These are phyloP conservation scores for Chironomus tepperi DNA, from an alignment of 1,140 invertebrate species.

Conservation along the genomic window DNA sequence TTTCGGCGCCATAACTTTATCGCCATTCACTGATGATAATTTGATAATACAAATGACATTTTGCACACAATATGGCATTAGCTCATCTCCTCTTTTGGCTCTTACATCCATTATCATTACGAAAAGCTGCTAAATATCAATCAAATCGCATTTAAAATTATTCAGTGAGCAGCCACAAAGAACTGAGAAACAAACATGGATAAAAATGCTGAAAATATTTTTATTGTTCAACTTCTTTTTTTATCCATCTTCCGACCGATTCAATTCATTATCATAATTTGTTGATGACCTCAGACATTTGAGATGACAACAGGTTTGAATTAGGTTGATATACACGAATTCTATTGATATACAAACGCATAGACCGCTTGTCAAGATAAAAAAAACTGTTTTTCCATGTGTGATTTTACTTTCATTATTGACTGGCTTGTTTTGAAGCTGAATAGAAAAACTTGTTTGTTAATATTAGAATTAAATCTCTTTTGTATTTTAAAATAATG, in stretches of 20 bases:
- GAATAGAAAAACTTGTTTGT: not conserved
- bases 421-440: not conserved
- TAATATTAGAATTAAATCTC: not conserved
- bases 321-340: not conserved
- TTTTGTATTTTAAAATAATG: not conserved
- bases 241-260: not conserved
- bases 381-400: not conserved
- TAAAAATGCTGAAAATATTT: not conserved
- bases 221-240: not conserved
- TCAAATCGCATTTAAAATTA: too few species aligned
- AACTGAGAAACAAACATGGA: not conserved
- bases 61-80: too few species aligned
- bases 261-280: constrained; percentile 15
- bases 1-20: too few species aligned
- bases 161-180: not conserved
- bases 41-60: too few species aligned
- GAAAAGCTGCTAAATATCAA: too few species aligned
- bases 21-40: too few species aligned
- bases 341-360: not conserved
- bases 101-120: too few species aligned
- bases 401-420: not conserved
- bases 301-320: not conserved
- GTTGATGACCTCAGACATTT: constrained; percentile 12
- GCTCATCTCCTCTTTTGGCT: too few species aligned
- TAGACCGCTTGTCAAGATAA: not conserved